These are phyloP conservation scores for Conistra vaccinii DNA, from an alignment of 2,888 invertebrate genomes.

Conservation along the genomic window DNA sequence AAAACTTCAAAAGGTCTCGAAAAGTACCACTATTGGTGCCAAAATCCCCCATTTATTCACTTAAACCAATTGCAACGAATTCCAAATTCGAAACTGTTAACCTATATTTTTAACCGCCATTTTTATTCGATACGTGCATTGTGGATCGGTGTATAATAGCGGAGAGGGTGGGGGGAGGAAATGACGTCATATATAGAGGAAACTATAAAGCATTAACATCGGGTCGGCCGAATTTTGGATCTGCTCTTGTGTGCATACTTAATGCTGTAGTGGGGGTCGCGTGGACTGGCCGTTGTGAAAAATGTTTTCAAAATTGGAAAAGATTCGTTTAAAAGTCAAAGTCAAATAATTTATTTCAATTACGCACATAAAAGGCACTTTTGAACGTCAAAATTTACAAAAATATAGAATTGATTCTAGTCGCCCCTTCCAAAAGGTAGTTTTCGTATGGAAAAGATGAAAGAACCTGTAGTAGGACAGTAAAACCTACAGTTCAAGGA, in stretches of 20 bases:
- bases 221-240: slow-evolving; percentile 74
- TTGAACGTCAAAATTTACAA: too few species aligned
- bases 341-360: too few species aligned
- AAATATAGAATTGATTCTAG: too few species aligned
- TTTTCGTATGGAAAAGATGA: too few species aligned
- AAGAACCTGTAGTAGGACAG: too few species aligned
- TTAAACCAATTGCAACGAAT: slow-evolving; percentile 19
- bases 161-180: slow-evolving; percentile 37
- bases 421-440: too few species aligned
- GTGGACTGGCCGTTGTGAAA: slow-evolving; percentile 25
- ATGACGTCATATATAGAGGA: slow-evolving; percentile 75
- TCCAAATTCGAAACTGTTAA: slow-evolving; percentile 41
- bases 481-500: too few species aligned
- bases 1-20: not conserved
- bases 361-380: too few species aligned
- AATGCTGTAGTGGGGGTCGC: slow-evolving; percentile 52
- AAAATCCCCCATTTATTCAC: not conserved
- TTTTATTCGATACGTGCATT: slow-evolving; percentile 47
- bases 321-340: too few species aligned
- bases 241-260: slow-evolving; percentile 69
- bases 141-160: slow-evolving; percentile 29
- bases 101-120: slow-evolving; percentile 52
- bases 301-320: too few species aligned
- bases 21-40: not conserved
- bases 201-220: slow-evolving; percentile 77